A percentile compares a stretch with the other conserved stretches of the same genome.
Conservation (phyloP, 2,888 invertebrate genomes). For the Nemoura dubitans region DNA sequence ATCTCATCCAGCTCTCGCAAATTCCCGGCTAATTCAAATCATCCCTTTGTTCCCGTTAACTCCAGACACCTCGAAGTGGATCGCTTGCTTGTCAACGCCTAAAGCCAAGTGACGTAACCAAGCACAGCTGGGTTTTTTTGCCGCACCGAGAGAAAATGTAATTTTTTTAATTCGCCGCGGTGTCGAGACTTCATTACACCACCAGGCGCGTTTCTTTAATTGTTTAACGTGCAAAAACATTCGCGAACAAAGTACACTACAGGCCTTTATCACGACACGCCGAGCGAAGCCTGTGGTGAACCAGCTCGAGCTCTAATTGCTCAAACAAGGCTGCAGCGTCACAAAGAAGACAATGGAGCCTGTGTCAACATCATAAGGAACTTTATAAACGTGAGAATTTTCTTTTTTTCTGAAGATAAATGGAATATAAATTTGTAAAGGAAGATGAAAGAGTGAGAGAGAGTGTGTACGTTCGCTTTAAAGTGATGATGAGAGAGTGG, state of each 20-base stretch:
- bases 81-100: background rate
- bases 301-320: background rate
- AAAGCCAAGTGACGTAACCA: too few relatives aligned
- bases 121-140: background rate
- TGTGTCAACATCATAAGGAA: constrained; percentile 14
- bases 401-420: constrained; percentile 33
- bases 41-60: background rate
- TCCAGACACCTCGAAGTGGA: background rate
- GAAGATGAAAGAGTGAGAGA: constrained; percentile 1
- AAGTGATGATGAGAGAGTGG: background rate
- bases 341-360: background rate
- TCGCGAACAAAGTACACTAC: background rate
- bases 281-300: background rate
- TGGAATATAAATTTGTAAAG: constrained; percentile 40
- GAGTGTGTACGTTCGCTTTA: background rate
- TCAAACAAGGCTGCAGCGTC: constrained; percentile 16
- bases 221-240: constrained; percentile 15
- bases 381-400: constrained; percentile 8
- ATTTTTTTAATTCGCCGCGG: background rate
- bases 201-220: constrained; percentile 13
- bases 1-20: too few relatives aligned
- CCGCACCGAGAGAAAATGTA: background rate
- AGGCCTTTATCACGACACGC: background rate
- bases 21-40: background rate
- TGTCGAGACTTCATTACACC: constrained; percentile 12